Evolutionary conservation across 1,140 invertebrate genomes (phyloP).

Genomic region (Oryzaephilus surinamensis): DNA sequence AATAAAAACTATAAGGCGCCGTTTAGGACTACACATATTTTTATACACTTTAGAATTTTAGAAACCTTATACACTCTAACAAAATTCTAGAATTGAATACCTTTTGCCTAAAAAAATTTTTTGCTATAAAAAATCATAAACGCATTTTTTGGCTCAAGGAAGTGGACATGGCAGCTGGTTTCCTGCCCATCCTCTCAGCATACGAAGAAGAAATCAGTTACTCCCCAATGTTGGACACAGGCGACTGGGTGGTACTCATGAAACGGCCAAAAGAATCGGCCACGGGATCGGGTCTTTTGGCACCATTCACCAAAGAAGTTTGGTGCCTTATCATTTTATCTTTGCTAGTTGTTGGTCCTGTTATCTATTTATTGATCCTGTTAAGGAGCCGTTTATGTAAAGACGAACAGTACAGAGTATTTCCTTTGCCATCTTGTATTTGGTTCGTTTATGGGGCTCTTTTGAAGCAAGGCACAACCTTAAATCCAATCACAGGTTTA

Average conservation of each 20-base stretch:
- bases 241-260: constrained; percentile 65
- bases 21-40: too few relatives aligned
- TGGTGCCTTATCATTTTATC: constrained; percentile 68
- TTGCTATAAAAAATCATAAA: constrained; percentile 5
- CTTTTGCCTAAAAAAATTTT: background rate
- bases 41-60: background rate
- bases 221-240: constrained; percentile 57
- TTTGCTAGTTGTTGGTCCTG: constrained; percentile 60
- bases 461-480: constrained; percentile 74
- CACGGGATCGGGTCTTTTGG: constrained; percentile 68
- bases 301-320: constrained; percentile 65
- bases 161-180: constrained; percentile 64
- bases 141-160: constrained; percentile 41
- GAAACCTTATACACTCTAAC: background rate
- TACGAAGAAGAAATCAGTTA: constrained; percentile 47
- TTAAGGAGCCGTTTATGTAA: constrained; percentile 45
- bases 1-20: too few relatives aligned
- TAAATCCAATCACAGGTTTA: constrained; percentile 67
- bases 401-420: constrained; percentile 25
- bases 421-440: constrained; percentile 51
- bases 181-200: constrained; percentile 56
- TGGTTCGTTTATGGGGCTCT: constrained; percentile 83
- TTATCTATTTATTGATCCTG: constrained; percentile 62
- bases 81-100: constrained; percentile 1
- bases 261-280: constrained; percentile 67